Conservation (phyloP, 2,797 vertebrate genomes). For the Hemibagrus guttatus region DNA sequence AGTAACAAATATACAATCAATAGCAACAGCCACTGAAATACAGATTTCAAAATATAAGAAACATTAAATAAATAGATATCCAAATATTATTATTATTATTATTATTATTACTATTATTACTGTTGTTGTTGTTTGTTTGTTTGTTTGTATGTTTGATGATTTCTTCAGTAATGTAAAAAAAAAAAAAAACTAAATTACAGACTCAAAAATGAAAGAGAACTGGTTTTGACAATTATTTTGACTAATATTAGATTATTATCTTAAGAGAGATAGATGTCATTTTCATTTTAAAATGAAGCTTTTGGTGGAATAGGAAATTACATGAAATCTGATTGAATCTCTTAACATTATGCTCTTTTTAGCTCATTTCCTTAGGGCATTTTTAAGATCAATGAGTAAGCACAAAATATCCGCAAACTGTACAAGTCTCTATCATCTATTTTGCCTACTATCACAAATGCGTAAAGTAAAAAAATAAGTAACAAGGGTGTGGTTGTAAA, state of each 20-base stretch:
- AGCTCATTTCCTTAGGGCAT: neutral
- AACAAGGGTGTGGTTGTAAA: neutral
- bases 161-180: too few species aligned
- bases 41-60: neutral
- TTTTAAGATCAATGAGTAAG: neutral
- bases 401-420: neutral
- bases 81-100: neutral
- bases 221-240: neutral
- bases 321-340: neutral
- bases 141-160: too few species aligned
- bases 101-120: too few species aligned
- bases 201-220: neutral
- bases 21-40: too few species aligned
- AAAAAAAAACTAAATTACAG: too few species aligned
- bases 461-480: neutral
- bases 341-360: neutral
- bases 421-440: neutral
- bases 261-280: neutral
- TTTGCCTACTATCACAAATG: neutral
- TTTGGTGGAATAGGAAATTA: neutral
- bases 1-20: too few species aligned
- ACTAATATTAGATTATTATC: too few species aligned
- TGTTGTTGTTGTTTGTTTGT: too few species aligned
- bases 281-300: neutral
- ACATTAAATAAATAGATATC: neutral